Base-by-base conservation (phyloP, 2,888 invertebrate genomes). In the Drosophila sordidapex region DNA sequence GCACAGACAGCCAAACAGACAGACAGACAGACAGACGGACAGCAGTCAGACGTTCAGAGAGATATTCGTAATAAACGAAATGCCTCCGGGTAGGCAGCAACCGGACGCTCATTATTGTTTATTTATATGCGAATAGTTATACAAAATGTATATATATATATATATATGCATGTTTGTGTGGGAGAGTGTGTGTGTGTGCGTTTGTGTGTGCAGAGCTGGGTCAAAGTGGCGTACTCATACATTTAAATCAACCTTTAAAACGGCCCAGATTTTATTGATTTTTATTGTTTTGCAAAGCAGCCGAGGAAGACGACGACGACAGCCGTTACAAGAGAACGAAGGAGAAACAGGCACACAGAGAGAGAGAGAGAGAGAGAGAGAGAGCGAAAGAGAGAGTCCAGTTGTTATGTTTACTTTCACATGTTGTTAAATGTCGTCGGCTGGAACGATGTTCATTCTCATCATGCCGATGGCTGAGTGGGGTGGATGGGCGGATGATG, bases 231-330 rank as follows among this genome's bases (percentile, higher is more conserved):
- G 71, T 51, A 61, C 60, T 71, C 68, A 69, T 72, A 76, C 69
- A 71, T 82, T 85, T 85, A 78, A 83, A 83, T 81, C 87, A 84
- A 84, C 89, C 84, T 88, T 84, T 88, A 90, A 90, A 88, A 82
- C 81, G 92, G 84, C 91, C 92, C 92, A 92, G 92, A 92, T 92
- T 91, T 92, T 92, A 92, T 92, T 91, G 91, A 92, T 92, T 92
- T 92, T 73, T 70, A 56, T 68, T 76, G 64, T 79, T 53, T 64
- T 64, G 61, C 73, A 65, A 71, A 76, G 70, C 13, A 38, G 31
- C 1, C 61, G 38, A 31, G 57, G 38, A 38, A 35, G 56, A 59
- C 73, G 64, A 67, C 31, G 62, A 58, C 38, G 48, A 27, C 15
- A 48, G 61, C 40, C 51, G 71, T 46, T 46, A 46, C 15, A 46